These are phyloP conservation scores for Dromococcyx pavoninus DNA, from an alignment of 2,797 vertebrate genomes.

Conservation along the genomic window DNA sequence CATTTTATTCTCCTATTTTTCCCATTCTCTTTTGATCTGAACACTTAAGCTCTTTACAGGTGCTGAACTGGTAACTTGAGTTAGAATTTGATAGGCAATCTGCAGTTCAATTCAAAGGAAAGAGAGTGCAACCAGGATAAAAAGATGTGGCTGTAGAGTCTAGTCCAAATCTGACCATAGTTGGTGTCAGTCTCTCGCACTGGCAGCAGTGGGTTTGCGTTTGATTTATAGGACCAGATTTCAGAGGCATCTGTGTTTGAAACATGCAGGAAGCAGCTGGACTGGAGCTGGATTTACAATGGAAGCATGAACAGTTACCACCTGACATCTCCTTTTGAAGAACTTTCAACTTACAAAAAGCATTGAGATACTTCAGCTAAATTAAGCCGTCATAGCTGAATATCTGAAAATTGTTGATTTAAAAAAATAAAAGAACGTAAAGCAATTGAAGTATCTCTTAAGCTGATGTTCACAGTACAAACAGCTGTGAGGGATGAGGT, in stretches of 20 bases:
- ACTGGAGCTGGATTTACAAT: not conserved
- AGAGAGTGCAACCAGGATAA: not conserved
- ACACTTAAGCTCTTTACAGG: not conserved
- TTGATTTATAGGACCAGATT: not conserved
- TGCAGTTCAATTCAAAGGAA: not conserved
- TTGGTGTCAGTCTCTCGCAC: not conserved
- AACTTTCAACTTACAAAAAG: not conserved
- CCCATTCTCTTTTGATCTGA: not conserved
- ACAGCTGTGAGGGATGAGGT: not conserved
- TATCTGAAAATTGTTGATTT: not conserved
- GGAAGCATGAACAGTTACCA: not conserved
- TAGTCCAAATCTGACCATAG: not conserved
- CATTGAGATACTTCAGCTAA: not conserved
- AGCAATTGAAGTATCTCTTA: not conserved
- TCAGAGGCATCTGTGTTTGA: not conserved
- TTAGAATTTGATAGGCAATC: not conserved
- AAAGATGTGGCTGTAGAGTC: not conserved
- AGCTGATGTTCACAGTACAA: not conserved
- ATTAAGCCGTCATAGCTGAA: not conserved
- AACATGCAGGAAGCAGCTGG: not conserved
- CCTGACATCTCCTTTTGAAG: not conserved
- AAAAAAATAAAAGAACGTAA: not conserved
- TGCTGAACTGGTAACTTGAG: not conserved
- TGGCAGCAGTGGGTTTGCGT: not conserved
- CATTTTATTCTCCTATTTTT: not conserved